Evolutionary conservation across 2,888 invertebrate species (phyloP), one percentile per base, ranked within the genome.

Genomic region (Sesia apiformis): DNA sequence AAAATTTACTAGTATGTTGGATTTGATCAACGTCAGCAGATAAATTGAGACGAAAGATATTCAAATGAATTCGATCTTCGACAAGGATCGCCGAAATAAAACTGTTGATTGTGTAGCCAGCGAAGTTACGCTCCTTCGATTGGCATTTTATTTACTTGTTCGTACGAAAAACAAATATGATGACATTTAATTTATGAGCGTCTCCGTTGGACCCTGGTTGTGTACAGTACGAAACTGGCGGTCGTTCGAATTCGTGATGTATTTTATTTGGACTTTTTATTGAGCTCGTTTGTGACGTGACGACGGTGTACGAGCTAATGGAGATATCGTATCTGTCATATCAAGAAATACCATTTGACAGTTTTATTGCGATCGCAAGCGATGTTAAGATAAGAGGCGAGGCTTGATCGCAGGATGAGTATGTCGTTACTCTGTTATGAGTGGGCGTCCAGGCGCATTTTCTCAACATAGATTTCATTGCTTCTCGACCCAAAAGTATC

Each of bases 121-220:
- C 75, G 67, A 75, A 78, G 76, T 79, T 80, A 83, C 83, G 83
- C 83, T 82, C 70, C 80, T 80, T 78, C 78, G 78, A 80, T 79
- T 72, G 76, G 73, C 77, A 83, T 84, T 85, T 83, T 83, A 84
- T 85, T 86, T 82, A 78, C 79, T 76, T 75, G 74, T 69, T 74
- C 81, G 75, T 78, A 78, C 72, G 72, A 75, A 83, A 84, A 84
- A 79, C 79, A 86, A 87, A 86, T 83, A 84, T 84, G 82, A 86
- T 76, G 76, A 79, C 78, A 77, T 84, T 85, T 87, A 85, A 86
- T 86, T 87, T 85, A 86, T 81, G 78, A 81, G 69, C 72, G 70
- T 67, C 73, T 74, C 74, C 66, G 72, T 65, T 67, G 72, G 66
- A 66, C 67, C 64, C 66, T 64, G 58, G 69, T 72, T 70, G 69